These are phyloP conservation scores for Macaca mulatta DNA, from an alignment of 2,113 vertebrate genomes.

Conservation along the genomic window DNA sequence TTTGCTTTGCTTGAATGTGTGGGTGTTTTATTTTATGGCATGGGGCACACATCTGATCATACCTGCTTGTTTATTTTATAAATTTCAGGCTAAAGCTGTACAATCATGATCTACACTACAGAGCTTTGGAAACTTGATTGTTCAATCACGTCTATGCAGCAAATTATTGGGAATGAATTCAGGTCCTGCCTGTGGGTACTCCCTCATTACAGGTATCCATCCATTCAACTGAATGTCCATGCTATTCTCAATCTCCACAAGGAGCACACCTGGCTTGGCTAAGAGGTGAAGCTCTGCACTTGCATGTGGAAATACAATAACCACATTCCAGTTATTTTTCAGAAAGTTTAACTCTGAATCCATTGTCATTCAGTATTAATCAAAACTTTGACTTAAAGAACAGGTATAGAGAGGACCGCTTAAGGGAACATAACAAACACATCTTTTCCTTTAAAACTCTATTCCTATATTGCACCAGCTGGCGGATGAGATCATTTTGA, in stretches of 20 bases:
- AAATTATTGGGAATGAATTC: not conserved
- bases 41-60: not conserved
- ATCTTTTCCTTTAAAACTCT: not conserved
- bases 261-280: not conserved
- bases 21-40: not conserved
- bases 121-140: not conserved
- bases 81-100: not conserved
- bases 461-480: no score
- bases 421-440: not conserved
- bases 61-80: not conserved
- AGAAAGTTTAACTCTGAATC: not conserved
- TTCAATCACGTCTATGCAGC: not conserved
- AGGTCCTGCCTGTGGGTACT: not conserved
- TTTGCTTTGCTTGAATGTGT: not conserved
- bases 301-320: not conserved
- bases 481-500: not conserved
- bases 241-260: not conserved
- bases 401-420: not conserved
- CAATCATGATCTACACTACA: not conserved
- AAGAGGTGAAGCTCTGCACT: not conserved
- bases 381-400: not conserved
- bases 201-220: not conserved
- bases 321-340: not conserved
- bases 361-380: not conserved
- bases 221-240: not conserved